Evolutionary conservation across 2,797 vertebrate genomes (phyloP), one percentile per base, ranked within the genome.

Genomic region (Betta splendens): DNA sequence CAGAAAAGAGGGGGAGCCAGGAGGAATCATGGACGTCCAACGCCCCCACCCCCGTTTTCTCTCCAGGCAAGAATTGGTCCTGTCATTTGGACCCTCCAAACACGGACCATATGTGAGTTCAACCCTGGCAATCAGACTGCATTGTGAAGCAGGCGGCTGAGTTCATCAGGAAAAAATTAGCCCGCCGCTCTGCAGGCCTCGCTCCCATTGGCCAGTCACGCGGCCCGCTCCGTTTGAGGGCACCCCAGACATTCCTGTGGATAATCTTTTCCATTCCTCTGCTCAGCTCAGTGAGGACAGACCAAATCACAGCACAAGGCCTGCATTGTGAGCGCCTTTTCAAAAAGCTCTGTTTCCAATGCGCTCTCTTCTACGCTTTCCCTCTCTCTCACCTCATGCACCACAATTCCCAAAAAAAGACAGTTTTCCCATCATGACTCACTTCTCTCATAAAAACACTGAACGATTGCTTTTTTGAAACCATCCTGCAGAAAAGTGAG

Each of bases 141-240:
- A 91, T 90, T 92, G 91, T 89, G 87, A 74, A 89, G 88, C 88
- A 89, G 89, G 88, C 89, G 87, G 91, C 89, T 90, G 91, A 89
- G 90, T 92, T 93, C 92, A 93, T 93, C 91, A 92, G 92, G 92
- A 92, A 93, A 91, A 92, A 92, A 93, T 93, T 93, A 93, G 89
- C 89, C 88, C 70, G 75, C 85, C 84, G 81, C 89, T 90, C 86
- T 66, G 72, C 81, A 72, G 79, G 81, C 79, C 60, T 72, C 80
- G 28, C 83, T 92, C 91, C 79, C 59, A 93, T 93, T 93, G 92
- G 92, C 87, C 82, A 75, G 80, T 80, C 77, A 79, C 50, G 75
- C 72, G 75, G 87, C 86, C 90, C 71, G 84, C 90, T 91, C 86
- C 40, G 87, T 92, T 93, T 92, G 91, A 93, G 92, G 92, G 92